Conservation (phyloP, 35 echinoderm and acorn worm genomes). For the Apostichopus japonicus region DNA sequence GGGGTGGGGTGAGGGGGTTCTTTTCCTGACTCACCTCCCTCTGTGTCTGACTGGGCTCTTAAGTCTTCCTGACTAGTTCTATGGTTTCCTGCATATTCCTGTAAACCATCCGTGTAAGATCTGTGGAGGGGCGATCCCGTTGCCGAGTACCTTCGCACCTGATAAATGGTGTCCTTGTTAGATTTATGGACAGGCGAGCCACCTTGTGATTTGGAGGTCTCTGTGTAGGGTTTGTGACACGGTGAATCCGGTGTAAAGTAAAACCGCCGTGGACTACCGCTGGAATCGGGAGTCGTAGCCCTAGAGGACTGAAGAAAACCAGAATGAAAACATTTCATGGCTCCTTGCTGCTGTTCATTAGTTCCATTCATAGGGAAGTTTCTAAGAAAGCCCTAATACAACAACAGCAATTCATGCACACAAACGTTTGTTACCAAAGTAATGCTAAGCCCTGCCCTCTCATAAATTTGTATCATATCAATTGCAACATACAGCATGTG, state of each 20-base stretch:
- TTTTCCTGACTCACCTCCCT: slow-evolving; percentile 22
- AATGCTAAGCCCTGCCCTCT: no score
- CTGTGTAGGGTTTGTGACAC: slow-evolving; percentile 57
- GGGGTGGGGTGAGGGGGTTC: no score
- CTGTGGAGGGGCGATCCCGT: slow-evolving; percentile 28
- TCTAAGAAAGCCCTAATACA: no score
- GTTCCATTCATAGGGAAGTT: no score
- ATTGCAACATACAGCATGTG: no score
- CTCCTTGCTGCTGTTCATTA: no score
- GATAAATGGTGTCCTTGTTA: slow-evolving; percentile 38
- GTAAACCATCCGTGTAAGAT: slow-evolving; percentile 56
- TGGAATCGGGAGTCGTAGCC: slow-evolving; percentile 55
- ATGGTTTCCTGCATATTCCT: slow-evolving; percentile 35
- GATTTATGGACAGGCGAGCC: slow-evolving; percentile 55
- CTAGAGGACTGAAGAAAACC: slow-evolving; percentile 40
- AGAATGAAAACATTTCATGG: no score
- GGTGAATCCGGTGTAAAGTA: slow-evolving; percentile 53
- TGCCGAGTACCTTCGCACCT: slow-evolving; percentile 41
- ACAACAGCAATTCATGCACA: no score
- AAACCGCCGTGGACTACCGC: slow-evolving; percentile 41
- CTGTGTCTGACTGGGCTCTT: slow-evolving; percentile 56
- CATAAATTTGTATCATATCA: no score
- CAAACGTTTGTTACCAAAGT: no score
- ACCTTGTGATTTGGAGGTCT: slow-evolving; percentile 38
- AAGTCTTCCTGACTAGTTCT: slow-evolving; percentile 47